Base-by-base conservation (phyloP, 1,140 invertebrate species). In the Zaprionus inermis region DNA sequence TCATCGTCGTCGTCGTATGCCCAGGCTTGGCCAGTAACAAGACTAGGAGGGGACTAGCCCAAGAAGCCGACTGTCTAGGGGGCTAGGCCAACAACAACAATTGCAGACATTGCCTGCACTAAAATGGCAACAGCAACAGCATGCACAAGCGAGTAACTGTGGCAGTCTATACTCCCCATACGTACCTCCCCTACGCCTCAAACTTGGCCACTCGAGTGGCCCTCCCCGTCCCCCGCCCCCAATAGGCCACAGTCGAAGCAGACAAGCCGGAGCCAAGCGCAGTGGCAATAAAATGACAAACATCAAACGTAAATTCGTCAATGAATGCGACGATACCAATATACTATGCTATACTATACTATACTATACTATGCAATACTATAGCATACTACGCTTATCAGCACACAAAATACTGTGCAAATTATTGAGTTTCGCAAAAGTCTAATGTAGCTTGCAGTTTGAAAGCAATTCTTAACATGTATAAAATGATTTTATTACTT, bases 261-360 rank as follows among this genome's bases (percentile, higher is more conserved):
- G 84, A 79, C 84, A 76, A 73, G 76, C 75, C 67, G 84, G 84
- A 90, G 84, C 84, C 84, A 72, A 76, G 16, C 57, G 61, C 68
- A 71, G 34, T 71, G 73, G 56, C 73, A 76, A 72, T 76, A 76
- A 76, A 76, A 76, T 65, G 60, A 72, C 55, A 76, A 65, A 66
- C 34, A 41, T 73, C 46, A 61, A 32, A 36, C 59, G 52, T 30
- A 41, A 57, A 57, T 56, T 34, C 52, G 68, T 56, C 52, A 61
- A 70, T 63, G 18, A 18, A 56, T 51, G 18, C 6, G 28, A 49
- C 64, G 57, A 60, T 56, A 6, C 12, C 18, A 3, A 12, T 10
- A 61, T 61, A 68, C 65, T 41, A 41, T n/a, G n/a, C 38, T 6
- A 41, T 41, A n/a, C n/a, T 1, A 9, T 16, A 16, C 7, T 16